phyloP scores from a whole-genome alignment of 1,140 invertebrate genomes.

The Chironomus striatipennis region DNA sequence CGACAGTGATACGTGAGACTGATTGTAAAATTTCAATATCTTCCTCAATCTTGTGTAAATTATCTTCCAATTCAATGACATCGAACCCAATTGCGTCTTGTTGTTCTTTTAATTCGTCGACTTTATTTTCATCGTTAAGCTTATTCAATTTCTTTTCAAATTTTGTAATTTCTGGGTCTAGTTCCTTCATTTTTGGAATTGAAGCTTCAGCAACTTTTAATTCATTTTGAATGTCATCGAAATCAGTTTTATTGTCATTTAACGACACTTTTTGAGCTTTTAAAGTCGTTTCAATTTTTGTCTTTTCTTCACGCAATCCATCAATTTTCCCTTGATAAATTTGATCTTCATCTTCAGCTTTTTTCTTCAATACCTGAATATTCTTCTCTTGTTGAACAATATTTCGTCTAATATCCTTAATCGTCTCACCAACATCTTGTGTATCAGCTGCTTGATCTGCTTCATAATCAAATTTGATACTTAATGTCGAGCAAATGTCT shows the following conservation, averaged over 20 bases:
- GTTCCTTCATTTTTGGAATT: conserved; percentile 31
- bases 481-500: conserved; percentile 30
- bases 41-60: conserved; percentile 35
- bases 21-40: conserved; percentile 34
- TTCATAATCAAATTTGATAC: conserved; percentile 29
- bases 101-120: conserved; percentile 42
- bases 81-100: conserved; percentile 34
- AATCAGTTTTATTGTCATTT: conserved; percentile 31
- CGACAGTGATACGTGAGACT: conserved; percentile 40
- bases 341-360: conserved; percentile 36
- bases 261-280: conserved; percentile 37
- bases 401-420: conserved; percentile 32
- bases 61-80: conserved; percentile 34
- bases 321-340: conserved; percentile 42
- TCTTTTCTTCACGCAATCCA: conserved; percentile 38
- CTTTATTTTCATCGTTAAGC: conserved; percentile 33
- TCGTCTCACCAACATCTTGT: conserved; percentile 24
- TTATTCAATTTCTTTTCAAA: conserved; percentile 31
- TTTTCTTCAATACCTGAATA: conserved; percentile 32
- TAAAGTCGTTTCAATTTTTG: conserved; percentile 39
- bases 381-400: conserved; percentile 32
- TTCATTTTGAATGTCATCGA: conserved; percentile 29
- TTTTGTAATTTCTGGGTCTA: conserved; percentile 32
- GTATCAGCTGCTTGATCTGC: conserved; percentile 19
- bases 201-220: conserved; percentile 33